Percentiles rank a stretch among this genome's conserved stretches.
Evolutionary conservation across 2,888 invertebrate species (phyloP).

Genomic region (Strigamia maritima): DNA sequence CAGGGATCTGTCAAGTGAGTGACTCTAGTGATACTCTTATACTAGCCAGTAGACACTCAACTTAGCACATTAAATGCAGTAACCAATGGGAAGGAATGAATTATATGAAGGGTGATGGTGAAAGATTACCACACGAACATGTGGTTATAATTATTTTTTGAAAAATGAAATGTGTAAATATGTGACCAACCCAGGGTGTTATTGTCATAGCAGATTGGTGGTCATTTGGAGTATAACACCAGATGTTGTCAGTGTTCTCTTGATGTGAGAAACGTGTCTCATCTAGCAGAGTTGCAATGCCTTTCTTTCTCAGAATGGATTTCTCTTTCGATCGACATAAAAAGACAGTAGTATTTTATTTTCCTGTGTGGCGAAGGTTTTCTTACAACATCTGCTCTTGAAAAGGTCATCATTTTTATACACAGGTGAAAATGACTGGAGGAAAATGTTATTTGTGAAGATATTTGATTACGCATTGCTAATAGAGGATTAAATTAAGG

Average conservation of each 20-base stretch:
- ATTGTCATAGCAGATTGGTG: slow-evolving; percentile 27
- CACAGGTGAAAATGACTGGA: background rate
- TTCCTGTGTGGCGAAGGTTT: background rate
- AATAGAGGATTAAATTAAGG: background rate
- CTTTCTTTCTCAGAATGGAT: background rate
- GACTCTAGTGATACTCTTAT: too few relatives aligned
- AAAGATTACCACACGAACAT: background rate
- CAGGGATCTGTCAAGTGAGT: too few relatives aligned
- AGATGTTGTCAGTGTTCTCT: slow-evolving; percentile 27
- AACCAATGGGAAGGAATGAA: background rate
- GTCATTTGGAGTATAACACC: slow-evolving; percentile 19
- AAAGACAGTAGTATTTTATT: slow-evolving; percentile 5
- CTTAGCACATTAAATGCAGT: background rate
- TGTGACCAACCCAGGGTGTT: slow-evolving; percentile 3
- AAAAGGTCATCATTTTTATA: background rate
- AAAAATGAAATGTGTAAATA: slow-evolving; percentile 12
- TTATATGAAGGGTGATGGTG: background rate
- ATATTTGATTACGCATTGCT: background rate
- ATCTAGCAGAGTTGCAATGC: slow-evolving; percentile 2
- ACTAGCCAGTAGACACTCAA: too few relatives aligned
- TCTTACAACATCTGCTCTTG: background rate
- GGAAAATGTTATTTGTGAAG: too few relatives aligned
- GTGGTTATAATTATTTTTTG: slow-evolving; percentile 7
- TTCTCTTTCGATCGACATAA: slow-evolving; percentile 16
- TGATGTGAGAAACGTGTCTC: slow-evolving; percentile 23